Evolutionary conservation across 2,797 vertebrate genomes (phyloP).

Genomic region (Merluccius polli): DNA sequence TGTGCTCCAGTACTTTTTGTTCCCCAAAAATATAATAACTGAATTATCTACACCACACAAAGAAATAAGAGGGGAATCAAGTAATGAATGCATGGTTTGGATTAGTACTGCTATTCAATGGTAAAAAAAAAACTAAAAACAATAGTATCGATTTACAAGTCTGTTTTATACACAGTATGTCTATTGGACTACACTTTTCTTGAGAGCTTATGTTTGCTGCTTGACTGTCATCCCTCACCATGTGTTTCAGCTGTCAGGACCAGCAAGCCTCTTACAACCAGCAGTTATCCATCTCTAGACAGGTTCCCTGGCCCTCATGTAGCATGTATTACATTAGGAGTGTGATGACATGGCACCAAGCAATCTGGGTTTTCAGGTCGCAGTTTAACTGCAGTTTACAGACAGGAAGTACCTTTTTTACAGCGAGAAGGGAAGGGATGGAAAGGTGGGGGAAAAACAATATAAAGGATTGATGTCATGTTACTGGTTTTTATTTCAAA

Average conservation of each 20-base stretch:
- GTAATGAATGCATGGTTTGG: conserved; percentile 65
- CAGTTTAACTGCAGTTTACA: too few species aligned
- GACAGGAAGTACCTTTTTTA: too few species aligned
- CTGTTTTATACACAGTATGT: conserved; percentile 65
- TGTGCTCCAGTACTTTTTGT: background rate
- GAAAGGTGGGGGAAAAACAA: too few species aligned
- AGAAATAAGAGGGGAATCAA: conserved; percentile 44
- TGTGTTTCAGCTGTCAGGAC: conserved; percentile 31
- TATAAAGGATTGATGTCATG: too few species aligned
- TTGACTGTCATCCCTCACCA: background rate
- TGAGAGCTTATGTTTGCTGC: background rate
- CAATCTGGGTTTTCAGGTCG: background rate
- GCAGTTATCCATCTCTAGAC: conserved; percentile 13
- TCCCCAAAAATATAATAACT: background rate
- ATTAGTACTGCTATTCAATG: conserved; percentile 57
- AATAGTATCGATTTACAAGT: conserved; percentile 68
- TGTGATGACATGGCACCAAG: background rate
- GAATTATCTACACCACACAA: conserved; percentile 34
- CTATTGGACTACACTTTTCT: conserved; percentile 36
- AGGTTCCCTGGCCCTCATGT: background rate
- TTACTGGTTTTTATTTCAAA: too few species aligned
- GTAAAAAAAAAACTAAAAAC: conserved; percentile 45
- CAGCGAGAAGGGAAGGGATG: too few species aligned
- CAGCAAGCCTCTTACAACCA: conserved; percentile 55
- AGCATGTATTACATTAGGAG: background rate